These are phyloP conservation scores for Eristalinus aeneus DNA, from an alignment of 2,888 invertebrate species.

Conservation along the genomic window DNA sequence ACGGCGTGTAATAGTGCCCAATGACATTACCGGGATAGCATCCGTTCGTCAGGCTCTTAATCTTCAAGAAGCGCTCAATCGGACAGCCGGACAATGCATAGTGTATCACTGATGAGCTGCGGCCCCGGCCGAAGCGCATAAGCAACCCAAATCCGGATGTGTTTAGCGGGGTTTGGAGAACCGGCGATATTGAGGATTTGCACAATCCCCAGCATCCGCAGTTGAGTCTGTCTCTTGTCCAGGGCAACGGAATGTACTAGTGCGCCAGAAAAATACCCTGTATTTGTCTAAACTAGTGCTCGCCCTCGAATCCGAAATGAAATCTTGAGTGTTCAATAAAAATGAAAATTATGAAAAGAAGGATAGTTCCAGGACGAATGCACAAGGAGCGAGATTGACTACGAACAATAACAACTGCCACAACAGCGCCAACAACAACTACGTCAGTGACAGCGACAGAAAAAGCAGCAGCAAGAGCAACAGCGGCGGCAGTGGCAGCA, in stretches of 20 bases:
- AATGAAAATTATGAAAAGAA: slow-evolving; percentile 22
- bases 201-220: not conserved
- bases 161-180: not conserved
- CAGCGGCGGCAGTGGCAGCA: slow-evolving; percentile 14
- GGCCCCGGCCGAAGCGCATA: not conserved
- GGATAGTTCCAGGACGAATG: slow-evolving; percentile 38
- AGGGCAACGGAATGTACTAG: not conserved
- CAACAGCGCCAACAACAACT: slow-evolving; percentile 24
- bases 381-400: slow-evolving; percentile 68
- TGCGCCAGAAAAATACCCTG: slow-evolving; percentile 33
- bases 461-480: slow-evolving; percentile 22
- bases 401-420: slow-evolving; percentile 63
- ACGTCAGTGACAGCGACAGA: slow-evolving; percentile 7
- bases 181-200: slow-evolving; percentile 2
- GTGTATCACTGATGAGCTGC: slow-evolving; percentile 29
- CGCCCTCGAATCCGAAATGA: slow-evolving; percentile 59
- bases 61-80: not conserved
- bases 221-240: not conserved
- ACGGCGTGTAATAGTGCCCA: slow-evolving; percentile 33
- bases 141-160: slow-evolving; percentile 31
- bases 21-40: not conserved
- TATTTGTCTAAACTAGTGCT: slow-evolving; percentile 56
- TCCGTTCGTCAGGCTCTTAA: not conserved
- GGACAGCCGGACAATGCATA: slow-evolving; percentile 1
- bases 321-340: slow-evolving; percentile 66